phyloP scores from a whole-genome alignment of 2,888 invertebrate genomes.

The Aphelenchoides bicaudatus region DNA sequence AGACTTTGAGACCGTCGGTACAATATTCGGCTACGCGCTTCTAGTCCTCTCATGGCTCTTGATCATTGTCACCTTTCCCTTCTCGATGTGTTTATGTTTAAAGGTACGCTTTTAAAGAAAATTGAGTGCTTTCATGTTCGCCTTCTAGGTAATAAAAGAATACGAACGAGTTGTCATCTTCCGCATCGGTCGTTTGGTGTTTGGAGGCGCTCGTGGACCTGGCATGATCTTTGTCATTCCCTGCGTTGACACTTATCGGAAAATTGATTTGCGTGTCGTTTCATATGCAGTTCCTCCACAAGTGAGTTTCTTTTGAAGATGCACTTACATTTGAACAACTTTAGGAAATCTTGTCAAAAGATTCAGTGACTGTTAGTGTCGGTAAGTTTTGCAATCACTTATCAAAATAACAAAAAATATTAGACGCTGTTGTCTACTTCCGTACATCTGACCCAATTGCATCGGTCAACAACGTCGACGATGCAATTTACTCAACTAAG shows the following conservation, averaged over 20 bases:
- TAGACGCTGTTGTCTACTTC: conserved; percentile 56
- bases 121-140: not conserved
- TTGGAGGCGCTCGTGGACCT: conserved; percentile 74
- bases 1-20: conserved; percentile 59
- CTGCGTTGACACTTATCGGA: conserved; percentile 82
- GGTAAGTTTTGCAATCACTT: not conserved
- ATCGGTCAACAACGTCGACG: conserved; percentile 62
- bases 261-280: conserved; percentile 77
- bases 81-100: conserved; percentile 59
- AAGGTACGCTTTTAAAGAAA: conserved; percentile 39
- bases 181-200: conserved; percentile 74
- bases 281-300: conserved; percentile 61
- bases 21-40: conserved; percentile 59
- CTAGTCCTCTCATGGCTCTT: conserved; percentile 57
- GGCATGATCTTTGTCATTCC: conserved; percentile 88
- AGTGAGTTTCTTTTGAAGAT: no score
- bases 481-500: conserved; percentile 72
- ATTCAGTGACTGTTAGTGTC: no score
- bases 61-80: conserved; percentile 57
- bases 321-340: no score
- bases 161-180: conserved; percentile 80
- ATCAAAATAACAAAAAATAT: not conserved
- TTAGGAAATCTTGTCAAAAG: conserved; percentile 61
- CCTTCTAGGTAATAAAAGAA: conserved; percentile 60
- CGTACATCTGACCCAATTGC: conserved; percentile 54